Evolutionary conservation across 92 coral and sea anemone species (phyloP), one percentile per base, ranked within the genome.

Genomic region (Blastomussa wellsi): DNA sequence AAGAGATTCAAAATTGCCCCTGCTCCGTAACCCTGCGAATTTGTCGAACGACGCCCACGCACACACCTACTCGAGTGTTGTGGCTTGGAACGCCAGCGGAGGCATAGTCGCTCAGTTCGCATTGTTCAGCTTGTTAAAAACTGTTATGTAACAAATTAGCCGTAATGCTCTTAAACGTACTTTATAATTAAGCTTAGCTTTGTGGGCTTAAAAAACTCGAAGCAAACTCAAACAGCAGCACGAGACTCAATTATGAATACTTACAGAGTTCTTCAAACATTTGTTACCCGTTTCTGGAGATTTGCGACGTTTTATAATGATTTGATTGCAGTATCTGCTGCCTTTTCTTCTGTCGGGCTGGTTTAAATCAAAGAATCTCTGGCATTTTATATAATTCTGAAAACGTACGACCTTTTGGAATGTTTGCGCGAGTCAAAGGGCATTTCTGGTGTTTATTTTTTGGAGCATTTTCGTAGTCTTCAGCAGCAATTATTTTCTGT

Each of bases 401-500:
- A 36, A 19, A 16, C n/a, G 7, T 5, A 6, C 47, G 47, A 70
- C 75, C 48, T 70, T 7, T 69, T 5, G 35, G 35, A 29, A 65
- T 65, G 35, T 65, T 29, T 8, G 70, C 70, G 2, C 14, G 11
- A 7, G 74, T 3, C 7, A 36, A 69, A 13, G 24, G 74, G n/a
- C 74, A 22, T 70, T 37, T 69, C 19, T 26, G 74, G 14, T 68
- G 74, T 68, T 68, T 41, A 68, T 35, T 68, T 35, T 68, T 68
- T 35, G 9, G 24, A 44, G 49, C 49, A 44, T 44, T 44, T 44
- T 41, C 7, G 44, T 41, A 3, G 44, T 41, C 16, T 49, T 49
- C 17, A 51, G 57, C 20, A 51, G 20, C 20, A 51, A 51, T 51
- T 13, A 49, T 19, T 20, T n/a, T n/a, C n/a, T n/a, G n/a, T n/a